Evolutionary conservation across 2,888 invertebrate species (phyloP).

Genomic region (Osedax frankpressi): DNA sequence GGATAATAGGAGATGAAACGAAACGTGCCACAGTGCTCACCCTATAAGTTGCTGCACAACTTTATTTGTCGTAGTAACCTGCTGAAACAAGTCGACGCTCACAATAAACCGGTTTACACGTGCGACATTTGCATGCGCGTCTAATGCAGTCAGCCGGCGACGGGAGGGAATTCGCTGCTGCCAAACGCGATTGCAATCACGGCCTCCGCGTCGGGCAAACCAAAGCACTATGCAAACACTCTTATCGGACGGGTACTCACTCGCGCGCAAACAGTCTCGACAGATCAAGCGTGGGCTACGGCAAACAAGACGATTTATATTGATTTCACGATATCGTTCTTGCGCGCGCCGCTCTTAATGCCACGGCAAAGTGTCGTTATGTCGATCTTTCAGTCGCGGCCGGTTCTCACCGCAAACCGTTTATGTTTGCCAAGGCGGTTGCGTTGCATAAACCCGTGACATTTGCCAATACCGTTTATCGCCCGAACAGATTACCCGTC

Average conservation of each 20-base stretch:
- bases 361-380: conserved; percentile 9
- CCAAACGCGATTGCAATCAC: conserved; percentile 9
- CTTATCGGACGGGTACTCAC: background rate
- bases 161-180: background rate
- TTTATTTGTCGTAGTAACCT: background rate
- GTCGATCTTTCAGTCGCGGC: background rate
- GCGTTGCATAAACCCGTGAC: conserved; percentile 4
- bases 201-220: background rate
- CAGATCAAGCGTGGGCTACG: conserved; percentile 6
- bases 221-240: conserved; percentile 9
- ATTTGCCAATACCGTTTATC: conserved; percentile 6
- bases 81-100: conserved; percentile 5
- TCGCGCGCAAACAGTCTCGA: background rate
- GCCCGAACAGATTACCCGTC: conserved; percentile 5
- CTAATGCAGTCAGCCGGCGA: conserved; percentile 1
- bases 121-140: background rate
- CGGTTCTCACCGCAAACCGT: conserved; percentile 6
- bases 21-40: background rate
- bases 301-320: conserved; percentile 12
- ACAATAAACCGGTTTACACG: conserved; percentile 1
- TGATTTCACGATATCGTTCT: conserved; percentile 7
- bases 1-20: background rate
- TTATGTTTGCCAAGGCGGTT: conserved; percentile 8
- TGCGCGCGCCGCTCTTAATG: conserved; percentile 2
- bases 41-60: background rate